Evolutionary conservation across 1,140 invertebrate genomes (phyloP).

Genomic region (Chrysoperla carnea): DNA sequence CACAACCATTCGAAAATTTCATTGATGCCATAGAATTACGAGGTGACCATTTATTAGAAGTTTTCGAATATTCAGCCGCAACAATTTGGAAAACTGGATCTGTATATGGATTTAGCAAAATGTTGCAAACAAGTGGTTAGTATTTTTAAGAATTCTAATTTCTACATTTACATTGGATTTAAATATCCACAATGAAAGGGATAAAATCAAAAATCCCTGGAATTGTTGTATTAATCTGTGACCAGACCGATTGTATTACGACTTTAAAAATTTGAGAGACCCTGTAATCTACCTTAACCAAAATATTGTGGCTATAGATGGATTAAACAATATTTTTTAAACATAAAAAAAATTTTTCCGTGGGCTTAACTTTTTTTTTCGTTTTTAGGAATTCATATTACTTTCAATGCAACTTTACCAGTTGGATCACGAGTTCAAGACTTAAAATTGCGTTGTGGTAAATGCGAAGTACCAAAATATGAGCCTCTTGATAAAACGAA

Average conservation of each 20-base stretch:
- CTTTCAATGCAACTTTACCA: conserved; percentile 30
- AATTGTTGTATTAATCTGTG: too few species aligned
- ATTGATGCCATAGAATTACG: conserved; percentile 43
- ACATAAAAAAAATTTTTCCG: too few species aligned
- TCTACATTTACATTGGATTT: conserved; percentile 19
- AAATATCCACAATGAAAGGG: too few species aligned
- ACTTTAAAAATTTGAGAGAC: too few species aligned
- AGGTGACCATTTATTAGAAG: conserved; percentile 37
- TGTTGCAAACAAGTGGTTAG: neutral
- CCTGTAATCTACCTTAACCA: too few species aligned
- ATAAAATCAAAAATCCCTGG: too few species aligned
- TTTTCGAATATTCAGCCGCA: conserved; percentile 36
- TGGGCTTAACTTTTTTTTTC: too few species aligned
- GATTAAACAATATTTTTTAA: too few species aligned
- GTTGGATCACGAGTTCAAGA: conserved; percentile 33
- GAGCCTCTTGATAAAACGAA: conserved; percentile 25
- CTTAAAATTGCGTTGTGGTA: conserved; percentile 35
- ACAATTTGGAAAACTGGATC: neutral
- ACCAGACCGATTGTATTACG: too few species aligned
- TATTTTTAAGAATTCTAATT: neutral
- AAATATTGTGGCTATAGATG: too few species aligned
- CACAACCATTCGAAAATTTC: conserved; percentile 51
- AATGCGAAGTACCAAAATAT: conserved; percentile 44
- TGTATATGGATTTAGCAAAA: conserved; percentile 14
- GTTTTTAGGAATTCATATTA: conserved; percentile 23